Conservation (phyloP, 2,888 invertebrate genomes). For the Spodoptera littoralis region DNA sequence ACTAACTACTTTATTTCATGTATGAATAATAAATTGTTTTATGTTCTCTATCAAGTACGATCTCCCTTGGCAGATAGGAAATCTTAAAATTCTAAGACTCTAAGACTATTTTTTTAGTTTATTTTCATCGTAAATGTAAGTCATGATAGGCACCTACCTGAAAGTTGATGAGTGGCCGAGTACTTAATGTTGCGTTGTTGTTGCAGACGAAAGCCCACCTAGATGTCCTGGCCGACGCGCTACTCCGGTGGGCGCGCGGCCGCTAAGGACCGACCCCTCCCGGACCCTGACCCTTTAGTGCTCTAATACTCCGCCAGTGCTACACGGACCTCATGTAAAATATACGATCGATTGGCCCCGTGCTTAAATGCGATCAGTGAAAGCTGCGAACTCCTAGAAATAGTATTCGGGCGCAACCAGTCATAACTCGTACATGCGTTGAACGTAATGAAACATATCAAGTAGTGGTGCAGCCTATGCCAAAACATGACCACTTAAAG, state of each 20-base stretch:
- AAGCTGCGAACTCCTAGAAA: slow-evolving; percentile 78
- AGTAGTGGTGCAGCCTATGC: slow-evolving; percentile 84
- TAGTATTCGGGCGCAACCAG: slow-evolving; percentile 84
- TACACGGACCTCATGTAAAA: slow-evolving; percentile 73
- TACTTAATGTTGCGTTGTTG: slow-evolving; percentile 25
- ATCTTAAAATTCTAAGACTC: too few relatives aligned
- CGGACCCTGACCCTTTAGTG: slow-evolving; percentile 69
- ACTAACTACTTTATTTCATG: too few relatives aligned
- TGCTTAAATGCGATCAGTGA: slow-evolving; percentile 77
- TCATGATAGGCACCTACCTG: too few relatives aligned
- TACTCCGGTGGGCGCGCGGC: slow-evolving; percentile 97
- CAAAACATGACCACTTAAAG: slow-evolving; percentile 82
- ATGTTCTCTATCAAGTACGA: too few relatives aligned
- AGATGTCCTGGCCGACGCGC: slow-evolving; percentile 97
- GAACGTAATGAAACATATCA: slow-evolving; percentile 87
- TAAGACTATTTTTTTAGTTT: too few relatives aligned
- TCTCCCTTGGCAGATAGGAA: slow-evolving; percentile 16
- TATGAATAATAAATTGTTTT: too few relatives aligned
- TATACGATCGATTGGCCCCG: slow-evolving; percentile 70
- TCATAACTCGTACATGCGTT: slow-evolving; percentile 77
- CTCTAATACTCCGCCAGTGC: slow-evolving; percentile 75
- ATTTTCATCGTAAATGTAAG: too few relatives aligned
- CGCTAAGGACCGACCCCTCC: slow-evolving; percentile 90
- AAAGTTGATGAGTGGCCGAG: neutral
- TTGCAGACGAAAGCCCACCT: slow-evolving; percentile 98